Conservation (phyloP, 53 echinoderm and acorn worm species). For the Mesocentrotus franciscanus region DNA sequence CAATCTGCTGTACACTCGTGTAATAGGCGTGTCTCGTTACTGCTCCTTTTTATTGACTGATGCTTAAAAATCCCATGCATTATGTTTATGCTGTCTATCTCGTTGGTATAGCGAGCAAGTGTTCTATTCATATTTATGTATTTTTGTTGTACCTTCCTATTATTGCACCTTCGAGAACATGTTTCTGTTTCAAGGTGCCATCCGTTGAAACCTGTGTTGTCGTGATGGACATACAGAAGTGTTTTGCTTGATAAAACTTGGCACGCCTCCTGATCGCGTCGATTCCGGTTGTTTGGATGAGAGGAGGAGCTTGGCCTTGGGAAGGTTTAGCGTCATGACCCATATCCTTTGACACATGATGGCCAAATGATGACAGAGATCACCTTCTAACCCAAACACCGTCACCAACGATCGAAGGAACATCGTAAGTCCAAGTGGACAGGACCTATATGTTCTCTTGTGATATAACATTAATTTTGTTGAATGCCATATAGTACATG, state of each 20-base stretch:
- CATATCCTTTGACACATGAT: conserved; percentile 57
- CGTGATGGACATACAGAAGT: background rate
- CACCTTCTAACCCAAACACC: conserved; percentile 28
- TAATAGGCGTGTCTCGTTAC: background rate
- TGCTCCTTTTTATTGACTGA: background rate
- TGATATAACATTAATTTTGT: background rate
- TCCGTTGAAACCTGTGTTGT: conserved; percentile 13
- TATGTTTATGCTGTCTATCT: background rate
- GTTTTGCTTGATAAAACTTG: conserved; percentile 59
- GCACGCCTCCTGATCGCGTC: conserved; percentile 54
- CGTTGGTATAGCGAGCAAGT: background rate
- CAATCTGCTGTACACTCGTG: background rate
- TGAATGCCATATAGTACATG: background rate
- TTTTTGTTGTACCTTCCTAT: background rate
- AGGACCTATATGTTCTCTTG: background rate
- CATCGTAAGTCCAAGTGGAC: background rate
- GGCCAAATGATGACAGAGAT: conserved; percentile 45
- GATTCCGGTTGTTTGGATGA: conserved; percentile 60
- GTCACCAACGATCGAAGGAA: background rate
- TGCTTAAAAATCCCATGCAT: background rate
- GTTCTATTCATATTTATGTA: background rate
- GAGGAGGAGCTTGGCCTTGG: conserved; percentile 56
- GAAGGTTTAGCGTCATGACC: conserved; percentile 53
- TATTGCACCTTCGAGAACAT: background rate
- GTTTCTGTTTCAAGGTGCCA: background rate